phyloP scores from a whole-genome alignment of 2,113 vertebrate genomes.

The Caracal caracal region DNA sequence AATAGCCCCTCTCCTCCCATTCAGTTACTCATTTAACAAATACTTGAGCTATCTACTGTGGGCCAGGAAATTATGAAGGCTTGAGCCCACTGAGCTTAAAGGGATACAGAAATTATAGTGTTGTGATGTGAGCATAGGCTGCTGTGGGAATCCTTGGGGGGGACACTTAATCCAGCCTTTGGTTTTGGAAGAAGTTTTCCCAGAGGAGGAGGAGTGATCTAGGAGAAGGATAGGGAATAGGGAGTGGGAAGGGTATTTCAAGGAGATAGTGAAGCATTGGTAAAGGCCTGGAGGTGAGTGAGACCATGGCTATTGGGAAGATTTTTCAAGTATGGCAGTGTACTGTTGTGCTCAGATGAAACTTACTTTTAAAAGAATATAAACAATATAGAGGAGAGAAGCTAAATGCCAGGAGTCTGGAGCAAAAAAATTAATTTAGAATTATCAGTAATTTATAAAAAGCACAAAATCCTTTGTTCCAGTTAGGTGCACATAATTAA shows the following conservation, averaged over 20 bases:
- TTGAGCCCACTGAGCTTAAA: neutral
- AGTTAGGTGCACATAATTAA: conserved; percentile 13
- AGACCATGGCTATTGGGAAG: neutral
- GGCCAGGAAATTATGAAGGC: neutral
- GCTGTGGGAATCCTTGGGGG: neutral
- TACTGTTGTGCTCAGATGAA: neutral
- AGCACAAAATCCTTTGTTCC: neutral
- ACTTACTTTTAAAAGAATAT: conserved; percentile 22
- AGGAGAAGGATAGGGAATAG: neutral
- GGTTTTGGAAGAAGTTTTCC: neutral
- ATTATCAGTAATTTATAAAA: conserved; percentile 55
- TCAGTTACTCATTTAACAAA: conserved; percentile 1
- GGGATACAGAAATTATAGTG: neutral
- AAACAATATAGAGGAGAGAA: neutral
- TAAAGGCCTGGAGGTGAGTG: neutral
- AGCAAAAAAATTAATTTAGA: conserved; percentile 4
- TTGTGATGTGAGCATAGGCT: neutral
- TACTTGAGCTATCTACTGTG: neutral
- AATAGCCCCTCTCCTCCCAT: neutral
- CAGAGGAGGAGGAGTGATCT: neutral
- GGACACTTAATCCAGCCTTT: neutral
- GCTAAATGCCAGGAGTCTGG: neutral
- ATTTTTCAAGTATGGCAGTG: conserved; percentile 24
- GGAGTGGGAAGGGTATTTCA: neutral
- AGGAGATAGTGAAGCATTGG: neutral